Evolutionary conservation across 2,797 vertebrate species (phyloP).

Genomic region (Brachyalestes nurse): DNA sequence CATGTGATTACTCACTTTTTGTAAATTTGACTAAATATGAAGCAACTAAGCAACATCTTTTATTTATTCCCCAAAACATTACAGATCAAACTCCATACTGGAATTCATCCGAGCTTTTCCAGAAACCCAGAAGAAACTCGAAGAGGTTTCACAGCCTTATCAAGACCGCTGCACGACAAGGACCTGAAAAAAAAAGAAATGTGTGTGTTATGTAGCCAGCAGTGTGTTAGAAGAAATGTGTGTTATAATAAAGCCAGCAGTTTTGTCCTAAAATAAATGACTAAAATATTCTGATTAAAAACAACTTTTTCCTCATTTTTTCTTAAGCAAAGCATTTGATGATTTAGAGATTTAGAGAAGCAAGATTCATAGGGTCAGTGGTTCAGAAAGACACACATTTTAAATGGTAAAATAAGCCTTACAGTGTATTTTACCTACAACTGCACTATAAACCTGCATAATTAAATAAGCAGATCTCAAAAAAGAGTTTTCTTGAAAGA

Average conservation of each 20-base stretch:
- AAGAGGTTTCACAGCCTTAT: not conserved
- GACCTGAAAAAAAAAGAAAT: not conserved
- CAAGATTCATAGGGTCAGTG: not conserved
- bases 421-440: no score
- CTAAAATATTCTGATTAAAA: not conserved
- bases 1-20: not conserved
- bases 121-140: not conserved
- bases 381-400: not conserved
- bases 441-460: no score
- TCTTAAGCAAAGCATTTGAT: not conserved
- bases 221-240: no score
- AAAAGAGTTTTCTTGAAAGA: no score
- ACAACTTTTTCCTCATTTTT: not conserved
- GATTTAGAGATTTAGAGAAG: not conserved
- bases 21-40: not conserved
- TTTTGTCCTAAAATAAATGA: conserved; percentile 19
- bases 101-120: not conserved
- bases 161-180: not conserved
- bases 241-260: not conserved
- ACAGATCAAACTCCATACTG: not conserved
- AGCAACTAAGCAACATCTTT: not conserved
- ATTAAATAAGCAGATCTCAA: no score
- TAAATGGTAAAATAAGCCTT: not conserved
- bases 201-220: not conserved
- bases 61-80: not conserved